Conservation (phyloP, 1,140 invertebrate genomes). For the Steinernema khuongi region DNA sequence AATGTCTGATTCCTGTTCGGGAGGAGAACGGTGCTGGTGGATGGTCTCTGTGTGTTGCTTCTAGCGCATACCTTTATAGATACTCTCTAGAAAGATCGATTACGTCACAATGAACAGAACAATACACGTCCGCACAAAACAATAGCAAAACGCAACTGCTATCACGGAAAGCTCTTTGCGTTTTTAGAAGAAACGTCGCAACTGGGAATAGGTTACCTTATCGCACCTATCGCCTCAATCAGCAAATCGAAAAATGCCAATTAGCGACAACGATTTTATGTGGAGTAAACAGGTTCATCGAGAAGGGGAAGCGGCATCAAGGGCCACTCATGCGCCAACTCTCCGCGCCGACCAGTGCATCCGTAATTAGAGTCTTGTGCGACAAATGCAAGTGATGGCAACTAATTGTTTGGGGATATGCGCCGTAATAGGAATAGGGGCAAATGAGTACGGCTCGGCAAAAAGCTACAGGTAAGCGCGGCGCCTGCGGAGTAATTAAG, state of each 20-base stretch:
- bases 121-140: no score
- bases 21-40: no score
- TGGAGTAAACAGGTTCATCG: conserved; percentile 16
- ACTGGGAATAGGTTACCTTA: no score
- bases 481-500: background rate
- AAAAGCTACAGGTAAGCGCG: background rate
- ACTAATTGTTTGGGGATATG: conserved; percentile 9
- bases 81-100: no score
- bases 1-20: no score
- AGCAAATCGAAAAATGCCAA: background rate
- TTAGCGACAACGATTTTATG: background rate
- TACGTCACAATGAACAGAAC: no score
- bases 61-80: no score
- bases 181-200: no score
- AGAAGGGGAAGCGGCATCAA: background rate
- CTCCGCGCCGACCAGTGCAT: conserved; percentile 5
- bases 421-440: background rate
- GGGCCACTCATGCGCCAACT: background rate
- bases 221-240: conserved; percentile 8
- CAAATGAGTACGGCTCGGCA: background rate
- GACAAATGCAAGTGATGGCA: conserved; percentile 8
- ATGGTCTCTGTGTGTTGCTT: no score
- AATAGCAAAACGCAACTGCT: no score
- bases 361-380: conserved; percentile 7
- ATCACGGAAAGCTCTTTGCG: no score